phyloP scores from a whole-genome alignment of 2,797 vertebrate species.

The Calcarius lapponicus region DNA sequence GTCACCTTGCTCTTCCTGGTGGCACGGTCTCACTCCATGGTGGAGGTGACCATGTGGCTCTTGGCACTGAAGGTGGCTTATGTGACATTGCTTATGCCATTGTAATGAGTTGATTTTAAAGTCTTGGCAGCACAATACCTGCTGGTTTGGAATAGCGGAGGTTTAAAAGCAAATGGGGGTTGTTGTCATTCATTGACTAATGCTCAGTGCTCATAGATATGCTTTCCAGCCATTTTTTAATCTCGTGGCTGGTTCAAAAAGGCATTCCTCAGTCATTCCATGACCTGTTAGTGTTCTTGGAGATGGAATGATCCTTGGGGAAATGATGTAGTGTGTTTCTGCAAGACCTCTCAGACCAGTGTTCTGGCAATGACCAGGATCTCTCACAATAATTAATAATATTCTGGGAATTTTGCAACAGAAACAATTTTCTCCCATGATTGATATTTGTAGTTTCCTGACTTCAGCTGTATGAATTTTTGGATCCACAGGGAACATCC shows the following conservation, averaged over 20 bases:
- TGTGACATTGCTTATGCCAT: neutral
- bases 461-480: neutral
- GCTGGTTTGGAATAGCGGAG: neutral
- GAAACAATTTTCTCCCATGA: neutral
- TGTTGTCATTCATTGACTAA: neutral
- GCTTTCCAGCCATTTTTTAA: neutral
- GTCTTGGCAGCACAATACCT: neutral
- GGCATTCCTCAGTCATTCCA: neutral
- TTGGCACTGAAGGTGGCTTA: neutral
- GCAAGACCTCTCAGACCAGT: neutral
- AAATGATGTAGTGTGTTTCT: neutral
- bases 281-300: neutral
- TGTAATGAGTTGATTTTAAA: neutral
- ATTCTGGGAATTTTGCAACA: neutral
- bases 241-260: neutral
- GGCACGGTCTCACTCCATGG: accelerated
- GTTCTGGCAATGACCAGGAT: neutral
- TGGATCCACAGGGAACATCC: neutral
- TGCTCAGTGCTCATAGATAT: neutral
- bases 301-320: neutral
- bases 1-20: neutral
- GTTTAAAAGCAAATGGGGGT: neutral
- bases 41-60: neutral
- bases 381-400: neutral
- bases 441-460: neutral